phyloP scores from a whole-genome alignment of 2,888 invertebrate species.

The Dioctria rufipes region DNA sequence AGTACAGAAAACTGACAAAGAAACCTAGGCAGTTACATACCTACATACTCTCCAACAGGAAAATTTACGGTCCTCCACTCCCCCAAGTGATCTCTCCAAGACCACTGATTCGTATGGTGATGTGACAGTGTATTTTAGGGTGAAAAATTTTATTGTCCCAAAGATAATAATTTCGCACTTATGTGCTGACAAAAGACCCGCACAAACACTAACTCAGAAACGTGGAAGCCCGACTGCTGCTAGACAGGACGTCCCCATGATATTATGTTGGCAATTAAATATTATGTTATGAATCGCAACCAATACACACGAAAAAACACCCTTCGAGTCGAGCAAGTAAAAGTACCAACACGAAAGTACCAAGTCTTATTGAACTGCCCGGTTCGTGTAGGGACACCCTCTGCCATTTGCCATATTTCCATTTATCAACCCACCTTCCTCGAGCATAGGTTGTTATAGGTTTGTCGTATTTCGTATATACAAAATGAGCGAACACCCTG shows the following conservation, averaged over 20 bases:
- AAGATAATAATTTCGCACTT: constrained; percentile 60
- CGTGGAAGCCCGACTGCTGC: constrained; percentile 54
- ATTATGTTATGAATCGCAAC: constrained; percentile 31
- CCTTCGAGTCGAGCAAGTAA: background rate
- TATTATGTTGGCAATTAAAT: constrained; percentile 53
- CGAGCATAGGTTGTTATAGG: no score
- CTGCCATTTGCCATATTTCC: background rate
- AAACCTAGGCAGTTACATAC: background rate
- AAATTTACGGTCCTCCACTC: constrained; percentile 2
- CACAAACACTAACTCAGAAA: constrained; percentile 49
- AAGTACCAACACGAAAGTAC: background rate
- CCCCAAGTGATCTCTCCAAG: background rate
- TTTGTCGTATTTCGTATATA: background rate
- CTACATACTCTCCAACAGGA: constrained; percentile 11
- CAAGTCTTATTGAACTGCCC: background rate
- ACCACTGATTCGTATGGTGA: background rate
- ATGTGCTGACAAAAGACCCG: constrained; percentile 58
- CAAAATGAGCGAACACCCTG: constrained; percentile 8
- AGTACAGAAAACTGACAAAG: constrained; percentile 19
- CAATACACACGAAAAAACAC: constrained; percentile 14
- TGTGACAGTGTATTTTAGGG: constrained; percentile 43
- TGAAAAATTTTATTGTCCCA: constrained; percentile 58
- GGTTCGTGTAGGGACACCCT: constrained; percentile 21
- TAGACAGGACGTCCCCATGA: constrained; percentile 64
- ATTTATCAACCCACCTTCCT: constrained; percentile 34